A percentile compares a stretch with the other conserved stretches of the same genome.
Evolutionary conservation across 2,113 vertebrate genomes (phyloP).

Genomic region (Ondatra zibethicus): DNA sequence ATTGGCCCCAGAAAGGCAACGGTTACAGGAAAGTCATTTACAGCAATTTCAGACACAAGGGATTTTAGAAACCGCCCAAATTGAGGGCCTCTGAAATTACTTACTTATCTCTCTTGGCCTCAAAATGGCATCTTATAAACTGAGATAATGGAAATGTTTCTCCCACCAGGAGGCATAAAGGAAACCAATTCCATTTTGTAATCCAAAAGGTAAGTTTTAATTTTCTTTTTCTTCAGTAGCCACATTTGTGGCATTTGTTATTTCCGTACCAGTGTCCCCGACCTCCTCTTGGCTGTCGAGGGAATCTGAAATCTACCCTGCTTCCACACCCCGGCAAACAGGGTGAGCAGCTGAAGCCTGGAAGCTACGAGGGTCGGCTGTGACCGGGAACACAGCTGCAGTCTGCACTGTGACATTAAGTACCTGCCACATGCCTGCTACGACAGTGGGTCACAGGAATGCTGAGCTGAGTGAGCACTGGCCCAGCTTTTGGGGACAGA

Average conservation of each 20-base stretch:
- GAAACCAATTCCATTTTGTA: conserved; percentile 25
- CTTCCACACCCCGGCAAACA: background rate
- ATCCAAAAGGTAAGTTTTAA: conserved; percentile 59
- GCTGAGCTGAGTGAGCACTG: background rate
- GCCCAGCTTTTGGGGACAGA: background rate
- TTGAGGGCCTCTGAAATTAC: conserved; percentile 67
- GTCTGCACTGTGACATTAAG: background rate
- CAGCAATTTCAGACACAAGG: conserved; percentile 34
- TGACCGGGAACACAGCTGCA: background rate
- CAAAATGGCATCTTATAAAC: conserved; percentile 65
- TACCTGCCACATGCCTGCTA: background rate
- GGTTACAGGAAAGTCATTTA: conserved; percentile 17
- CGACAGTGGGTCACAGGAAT: background rate
- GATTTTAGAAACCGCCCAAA: conserved; percentile 65
- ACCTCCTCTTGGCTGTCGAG: background rate
- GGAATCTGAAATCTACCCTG: background rate
- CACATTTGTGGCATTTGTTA: conserved; percentile 82
- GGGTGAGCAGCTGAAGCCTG: background rate
- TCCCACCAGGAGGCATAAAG: conserved; percentile 47
- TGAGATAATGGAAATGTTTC: conserved; percentile 61
- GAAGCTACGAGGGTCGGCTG: background rate
- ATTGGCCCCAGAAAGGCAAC: background rate
- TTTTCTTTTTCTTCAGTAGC: conserved; percentile 56
- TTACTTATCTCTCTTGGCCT: conserved; percentile 65
- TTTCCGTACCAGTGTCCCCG: background rate